Evolutionary conservation across 1,140 invertebrate genomes (phyloP).

Genomic region (Frieseomelitta varia): DNA sequence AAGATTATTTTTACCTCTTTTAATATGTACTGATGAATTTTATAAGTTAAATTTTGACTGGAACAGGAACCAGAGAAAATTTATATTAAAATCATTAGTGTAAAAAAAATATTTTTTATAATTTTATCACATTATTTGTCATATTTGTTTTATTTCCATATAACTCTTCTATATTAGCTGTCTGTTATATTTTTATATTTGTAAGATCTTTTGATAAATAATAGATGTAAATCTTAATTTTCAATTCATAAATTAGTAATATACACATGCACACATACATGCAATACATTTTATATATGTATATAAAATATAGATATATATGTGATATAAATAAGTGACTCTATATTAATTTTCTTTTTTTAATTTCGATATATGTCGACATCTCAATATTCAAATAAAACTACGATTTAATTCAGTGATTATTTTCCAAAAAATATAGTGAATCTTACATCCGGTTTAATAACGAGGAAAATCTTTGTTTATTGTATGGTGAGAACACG

Average conservation of each 20-base stretch:
- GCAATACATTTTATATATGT: no score
- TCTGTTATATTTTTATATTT: neutral
- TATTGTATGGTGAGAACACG: neutral
- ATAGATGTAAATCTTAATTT: neutral
- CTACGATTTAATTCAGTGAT: neutral
- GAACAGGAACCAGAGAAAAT: no score
- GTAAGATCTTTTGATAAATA: neutral
- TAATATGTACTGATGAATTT: neutral
- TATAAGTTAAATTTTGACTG: neutral
- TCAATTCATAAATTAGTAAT: neutral
- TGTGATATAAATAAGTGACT: neutral
- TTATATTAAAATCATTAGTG: no score
- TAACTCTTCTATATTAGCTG: neutral
- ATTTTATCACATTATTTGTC: neutral
- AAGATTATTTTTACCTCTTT: neutral
- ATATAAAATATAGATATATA: no score
- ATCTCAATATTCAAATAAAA: no score
- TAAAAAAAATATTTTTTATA: neutral
- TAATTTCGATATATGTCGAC: neutral
- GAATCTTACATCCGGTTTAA: neutral
- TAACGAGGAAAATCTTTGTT: slow-evolving; percentile 15
- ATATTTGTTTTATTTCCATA: neutral
- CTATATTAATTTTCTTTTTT: neutral
- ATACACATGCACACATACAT: neutral
- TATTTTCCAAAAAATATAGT: neutral